phyloP scores from a whole-genome alignment of 92 coral and sea anemone species.

The Porites cylindrica region DNA sequence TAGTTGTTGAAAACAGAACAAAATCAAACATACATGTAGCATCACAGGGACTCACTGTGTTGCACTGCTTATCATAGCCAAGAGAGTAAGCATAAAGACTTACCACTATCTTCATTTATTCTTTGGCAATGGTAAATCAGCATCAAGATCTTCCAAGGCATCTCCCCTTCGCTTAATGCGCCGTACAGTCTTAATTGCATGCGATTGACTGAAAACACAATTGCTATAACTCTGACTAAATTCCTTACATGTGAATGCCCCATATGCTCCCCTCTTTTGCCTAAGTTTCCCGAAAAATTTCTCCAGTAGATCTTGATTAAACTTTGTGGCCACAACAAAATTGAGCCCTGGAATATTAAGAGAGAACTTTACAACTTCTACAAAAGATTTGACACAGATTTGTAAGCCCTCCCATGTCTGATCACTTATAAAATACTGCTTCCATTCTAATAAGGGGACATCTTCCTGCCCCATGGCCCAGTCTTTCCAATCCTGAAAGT shows the following conservation, averaged over 20 bases:
- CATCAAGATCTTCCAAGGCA: not conserved
- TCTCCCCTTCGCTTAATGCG: not conserved
- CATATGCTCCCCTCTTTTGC: slow-evolving; percentile 64
- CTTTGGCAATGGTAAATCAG: not conserved
- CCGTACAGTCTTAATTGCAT: not conserved
- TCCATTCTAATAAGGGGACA: slow-evolving; percentile 37
- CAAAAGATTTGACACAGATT: slow-evolving; percentile 64
- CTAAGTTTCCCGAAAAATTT: slow-evolving; percentile 65
- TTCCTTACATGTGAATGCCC: slow-evolving; percentile 58
- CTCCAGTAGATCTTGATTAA: slow-evolving; percentile 66
- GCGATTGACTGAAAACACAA: not conserved
- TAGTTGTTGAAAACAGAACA: too few relatives aligned
- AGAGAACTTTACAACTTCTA: slow-evolving; percentile 50
- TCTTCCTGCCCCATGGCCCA: slow-evolving; percentile 55
- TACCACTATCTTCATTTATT: too few relatives aligned
- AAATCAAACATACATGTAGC: too few relatives aligned
- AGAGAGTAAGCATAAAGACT: too few relatives aligned
- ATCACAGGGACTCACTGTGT: too few relatives aligned
- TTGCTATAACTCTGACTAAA: slow-evolving; percentile 45
- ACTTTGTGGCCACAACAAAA: slow-evolving; percentile 65
- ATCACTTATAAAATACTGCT: slow-evolving; percentile 54
- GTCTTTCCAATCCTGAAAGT: slow-evolving; percentile 52
- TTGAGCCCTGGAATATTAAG: slow-evolving; percentile 48
- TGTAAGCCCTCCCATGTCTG: slow-evolving; percentile 66
- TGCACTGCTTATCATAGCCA: too few relatives aligned